Conservation (phyloP, 2,797 vertebrate genomes). For the Tiaroga cobitis region DNA sequence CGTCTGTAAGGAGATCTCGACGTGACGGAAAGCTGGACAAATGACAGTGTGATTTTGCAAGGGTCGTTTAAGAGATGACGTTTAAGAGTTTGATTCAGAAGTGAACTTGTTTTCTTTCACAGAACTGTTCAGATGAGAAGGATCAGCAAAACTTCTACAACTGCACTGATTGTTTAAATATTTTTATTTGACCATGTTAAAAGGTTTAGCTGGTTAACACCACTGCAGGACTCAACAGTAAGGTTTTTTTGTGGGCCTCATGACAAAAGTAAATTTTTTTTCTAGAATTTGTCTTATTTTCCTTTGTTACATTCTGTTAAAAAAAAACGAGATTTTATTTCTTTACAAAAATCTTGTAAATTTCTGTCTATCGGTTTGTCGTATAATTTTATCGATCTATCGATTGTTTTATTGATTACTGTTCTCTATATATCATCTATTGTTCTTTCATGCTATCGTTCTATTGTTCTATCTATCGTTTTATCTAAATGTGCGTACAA, state of each 20-base stretch:
- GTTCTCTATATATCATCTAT: background rate
- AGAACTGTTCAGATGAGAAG: constrained; percentile 12
- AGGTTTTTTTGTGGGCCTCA: background rate
- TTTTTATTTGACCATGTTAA: background rate
- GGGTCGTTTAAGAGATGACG: constrained; percentile 13
- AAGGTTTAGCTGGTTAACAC: background rate
- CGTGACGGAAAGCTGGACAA: constrained; percentile 15
- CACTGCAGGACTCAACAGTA: constrained; percentile 15
- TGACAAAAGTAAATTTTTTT: background rate
- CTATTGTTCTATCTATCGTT: background rate
- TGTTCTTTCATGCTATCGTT: background rate
- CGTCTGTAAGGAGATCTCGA: background rate
- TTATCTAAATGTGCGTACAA: background rate
- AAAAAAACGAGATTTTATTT: background rate
- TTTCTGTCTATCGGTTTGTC: background rate
- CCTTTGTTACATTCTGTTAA: background rate
- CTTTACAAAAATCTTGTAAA: too few relatives aligned
- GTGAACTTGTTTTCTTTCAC: constrained; percentile 57
- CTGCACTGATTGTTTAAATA: constrained; percentile 31
- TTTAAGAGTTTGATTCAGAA: constrained; percentile 37
- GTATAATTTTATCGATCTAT: background rate
- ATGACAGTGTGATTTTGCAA: constrained; percentile 2
- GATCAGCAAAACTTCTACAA: constrained; percentile 9
- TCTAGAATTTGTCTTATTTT: background rate
- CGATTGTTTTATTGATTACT: background rate